These are phyloP conservation scores for Micropoecilia bifurca DNA, from an alignment of 2,797 vertebrate genomes.

Conservation along the genomic window DNA sequence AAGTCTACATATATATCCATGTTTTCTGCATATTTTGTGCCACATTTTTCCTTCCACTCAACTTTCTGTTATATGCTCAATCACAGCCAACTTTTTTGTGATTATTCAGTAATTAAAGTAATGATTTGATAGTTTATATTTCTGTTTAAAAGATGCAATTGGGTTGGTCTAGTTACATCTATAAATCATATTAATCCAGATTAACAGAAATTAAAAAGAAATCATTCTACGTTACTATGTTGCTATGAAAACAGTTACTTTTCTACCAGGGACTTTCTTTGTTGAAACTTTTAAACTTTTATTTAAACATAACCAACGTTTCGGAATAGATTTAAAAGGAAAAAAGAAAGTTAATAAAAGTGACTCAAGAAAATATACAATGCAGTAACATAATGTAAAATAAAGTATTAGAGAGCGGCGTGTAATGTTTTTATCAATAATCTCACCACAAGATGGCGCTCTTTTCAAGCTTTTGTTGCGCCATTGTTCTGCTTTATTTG, in stretches of 20 bases:
- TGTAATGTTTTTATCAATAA: neutral
- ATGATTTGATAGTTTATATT: neutral
- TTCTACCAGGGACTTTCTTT: neutral
- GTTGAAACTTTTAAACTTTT: neutral
- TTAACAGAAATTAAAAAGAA: neutral
- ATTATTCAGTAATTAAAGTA: no score
- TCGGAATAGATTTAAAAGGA: neutral
- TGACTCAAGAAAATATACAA: neutral
- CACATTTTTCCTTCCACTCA: no score
- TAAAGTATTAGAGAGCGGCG: neutral
- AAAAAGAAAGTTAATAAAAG: neutral
- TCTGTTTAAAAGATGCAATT: neutral
- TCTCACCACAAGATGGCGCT: slow-evolving; percentile 59
- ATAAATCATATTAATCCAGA: neutral
- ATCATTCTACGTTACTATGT: no score
- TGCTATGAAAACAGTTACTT: neutral
- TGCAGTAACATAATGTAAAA: no score
- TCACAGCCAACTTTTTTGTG: neutral
- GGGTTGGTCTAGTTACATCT: neutral
- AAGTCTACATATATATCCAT: no score
- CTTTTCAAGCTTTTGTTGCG: neutral
- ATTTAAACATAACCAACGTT: neutral
- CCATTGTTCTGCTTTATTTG: slow-evolving; percentile 10
- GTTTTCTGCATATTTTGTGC: no score
- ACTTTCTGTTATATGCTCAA: neutral